Percentiles rank a stretch among this genome's conserved stretches.
Evolutionary conservation across 1,140 invertebrate genomes (phyloP).

Genomic region (Neoseiulus cucumeris): DNA sequence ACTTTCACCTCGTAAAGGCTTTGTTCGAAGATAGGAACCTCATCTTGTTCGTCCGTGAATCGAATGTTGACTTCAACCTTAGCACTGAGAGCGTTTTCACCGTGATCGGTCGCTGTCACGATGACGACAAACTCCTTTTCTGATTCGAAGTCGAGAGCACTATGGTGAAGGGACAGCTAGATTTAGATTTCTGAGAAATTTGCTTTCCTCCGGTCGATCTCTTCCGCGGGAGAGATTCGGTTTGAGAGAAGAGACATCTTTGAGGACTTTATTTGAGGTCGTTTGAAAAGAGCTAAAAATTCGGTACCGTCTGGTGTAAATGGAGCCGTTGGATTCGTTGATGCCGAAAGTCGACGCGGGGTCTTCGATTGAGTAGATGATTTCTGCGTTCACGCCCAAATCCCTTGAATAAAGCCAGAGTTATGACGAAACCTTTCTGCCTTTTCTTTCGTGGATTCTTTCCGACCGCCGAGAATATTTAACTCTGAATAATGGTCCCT

Average conservation of each 20-base stretch:
- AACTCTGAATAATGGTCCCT: conserved; percentile 30
- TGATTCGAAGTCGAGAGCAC: conserved; percentile 59
- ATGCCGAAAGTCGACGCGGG: not conserved
- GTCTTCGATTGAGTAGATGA: conserved; percentile 19
- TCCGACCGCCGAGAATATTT: not conserved
- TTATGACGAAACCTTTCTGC: not conserved
- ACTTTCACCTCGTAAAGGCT: conserved; percentile 49
- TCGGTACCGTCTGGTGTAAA: not conserved
- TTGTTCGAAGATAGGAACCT: conserved; percentile 53
- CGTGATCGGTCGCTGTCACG: conserved; percentile 67
- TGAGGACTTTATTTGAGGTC: not conserved
- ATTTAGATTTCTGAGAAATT: no score
- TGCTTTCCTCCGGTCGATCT: no score
- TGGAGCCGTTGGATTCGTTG: not conserved
- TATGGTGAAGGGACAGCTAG: conserved; percentile 34
- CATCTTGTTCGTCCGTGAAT: conserved; percentile 58
- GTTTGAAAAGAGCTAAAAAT: not conserved
- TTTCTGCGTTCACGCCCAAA: conserved; percentile 48
- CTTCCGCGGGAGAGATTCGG: no score
- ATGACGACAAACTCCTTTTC: conserved; percentile 42
- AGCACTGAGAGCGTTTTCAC: conserved; percentile 55
- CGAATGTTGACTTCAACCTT: conserved; percentile 63
- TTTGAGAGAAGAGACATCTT: no score
- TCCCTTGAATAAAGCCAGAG: conserved; percentile 13
- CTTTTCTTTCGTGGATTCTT: not conserved